A percentile compares a stretch with the other conserved stretches of the same genome.
Conservation (phyloP, 2,797 vertebrate genomes). For the Myiothlypis chrysogaster region DNA sequence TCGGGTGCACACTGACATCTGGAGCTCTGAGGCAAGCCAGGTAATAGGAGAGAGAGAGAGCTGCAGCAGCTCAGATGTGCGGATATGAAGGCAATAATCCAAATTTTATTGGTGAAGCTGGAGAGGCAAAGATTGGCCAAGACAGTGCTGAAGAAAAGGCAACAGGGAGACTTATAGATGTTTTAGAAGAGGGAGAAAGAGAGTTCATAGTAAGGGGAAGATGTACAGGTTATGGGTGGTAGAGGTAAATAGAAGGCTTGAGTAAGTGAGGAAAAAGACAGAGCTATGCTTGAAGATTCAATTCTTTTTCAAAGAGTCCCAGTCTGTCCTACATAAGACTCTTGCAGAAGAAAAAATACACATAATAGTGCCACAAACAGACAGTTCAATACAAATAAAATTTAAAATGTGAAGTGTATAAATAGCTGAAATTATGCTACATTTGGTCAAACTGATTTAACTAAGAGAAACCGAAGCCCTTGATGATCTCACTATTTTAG, state of each 20-base stretch:
- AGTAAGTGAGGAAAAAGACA: background rate
- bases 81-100: background rate
- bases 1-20: fast-evolving
- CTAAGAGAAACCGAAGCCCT: background rate
- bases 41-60: fast-evolving
- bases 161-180: background rate
- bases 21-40: background rate
- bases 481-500: constrained; percentile 3
- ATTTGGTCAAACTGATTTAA: constrained; percentile 10
- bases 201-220: constrained; percentile 28
- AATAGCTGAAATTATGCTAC: constrained; percentile 6
- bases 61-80: background rate
- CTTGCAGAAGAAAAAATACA: background rate
- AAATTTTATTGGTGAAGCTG: background rate
- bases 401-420: constrained; percentile 8
- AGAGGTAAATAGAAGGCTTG: constrained; percentile 11
- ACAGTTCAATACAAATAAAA: constrained; percentile 16
- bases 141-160: background rate
- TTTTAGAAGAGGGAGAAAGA: background rate
- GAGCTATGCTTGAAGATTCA: background rate
- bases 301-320: background rate
- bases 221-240: background rate
- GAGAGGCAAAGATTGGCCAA: background rate
- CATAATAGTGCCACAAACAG: constrained; percentile 4
- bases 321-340: background rate